Percentiles rank a stretch among this genome's conserved stretches.
Evolutionary conservation across 2,113 vertebrate genomes (phyloP).

Genomic region (Origma solitaria): DNA sequence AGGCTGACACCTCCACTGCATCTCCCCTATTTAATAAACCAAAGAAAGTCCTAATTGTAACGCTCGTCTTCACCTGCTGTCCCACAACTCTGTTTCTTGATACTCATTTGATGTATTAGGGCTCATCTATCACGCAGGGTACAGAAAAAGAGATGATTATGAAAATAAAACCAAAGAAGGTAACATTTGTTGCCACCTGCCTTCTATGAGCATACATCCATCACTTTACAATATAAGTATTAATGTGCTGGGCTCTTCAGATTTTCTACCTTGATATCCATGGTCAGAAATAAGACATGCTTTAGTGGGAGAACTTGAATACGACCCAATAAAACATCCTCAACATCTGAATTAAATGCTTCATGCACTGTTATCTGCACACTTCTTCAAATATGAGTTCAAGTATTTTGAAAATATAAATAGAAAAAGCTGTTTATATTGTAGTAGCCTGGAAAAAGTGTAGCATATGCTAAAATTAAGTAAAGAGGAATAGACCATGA

Average conservation of each 20-base stretch:
- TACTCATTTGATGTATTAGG: not conserved
- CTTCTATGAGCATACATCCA: not conserved
- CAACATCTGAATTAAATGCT: not conserved
- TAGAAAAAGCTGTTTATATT: not conserved
- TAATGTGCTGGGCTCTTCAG: not conserved
- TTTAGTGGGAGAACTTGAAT: not conserved
- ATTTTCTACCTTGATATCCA: constrained; percentile 49
- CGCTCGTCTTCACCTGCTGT: constrained; percentile 27
- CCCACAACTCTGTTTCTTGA: not conserved
- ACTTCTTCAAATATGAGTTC: not conserved
- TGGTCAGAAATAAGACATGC: not conserved
- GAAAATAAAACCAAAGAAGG: not conserved
- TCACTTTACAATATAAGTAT: not conserved
- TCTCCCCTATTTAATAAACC: constrained; percentile 65
- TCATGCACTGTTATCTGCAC: fast-evolving
- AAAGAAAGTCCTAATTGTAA: constrained; percentile 69
- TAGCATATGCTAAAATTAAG: not conserved
- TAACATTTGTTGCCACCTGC: not conserved
- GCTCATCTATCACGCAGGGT: not conserved
- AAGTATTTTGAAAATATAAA: not conserved
- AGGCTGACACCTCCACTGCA: not conserved
- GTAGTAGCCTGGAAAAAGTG: not conserved
- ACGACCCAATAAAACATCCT: not conserved
- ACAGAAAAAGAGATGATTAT: not conserved
- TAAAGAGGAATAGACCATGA: not conserved